A percentile compares a stretch with the other conserved stretches of the same genome.
Evolutionary conservation across 1,140 invertebrate species (phyloP).

Genomic region (Hydropsyche tenuis): DNA sequence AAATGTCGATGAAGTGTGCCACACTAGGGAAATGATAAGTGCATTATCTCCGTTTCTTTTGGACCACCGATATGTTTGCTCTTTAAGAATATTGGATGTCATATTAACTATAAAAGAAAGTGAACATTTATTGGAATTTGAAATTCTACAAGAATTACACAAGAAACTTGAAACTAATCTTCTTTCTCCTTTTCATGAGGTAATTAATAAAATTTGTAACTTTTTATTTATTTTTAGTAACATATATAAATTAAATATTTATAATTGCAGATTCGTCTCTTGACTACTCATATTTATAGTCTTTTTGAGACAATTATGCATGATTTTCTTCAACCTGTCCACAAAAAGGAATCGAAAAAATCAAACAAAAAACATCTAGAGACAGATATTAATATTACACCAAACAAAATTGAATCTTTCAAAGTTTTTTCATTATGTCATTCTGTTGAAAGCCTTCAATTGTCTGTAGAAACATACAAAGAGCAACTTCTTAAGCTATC

Average conservation of each 20-base stretch:
- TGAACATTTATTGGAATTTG: conserved; percentile 57
- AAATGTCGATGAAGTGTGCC: conserved; percentile 59
- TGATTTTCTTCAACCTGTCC: conserved; percentile 14
- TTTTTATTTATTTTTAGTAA: conserved; percentile 22
- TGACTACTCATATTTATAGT: conserved; percentile 75
- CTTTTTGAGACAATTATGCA: conserved; percentile 66
- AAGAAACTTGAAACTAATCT: conserved; percentile 64
- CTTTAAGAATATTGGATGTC: conserved; percentile 62
- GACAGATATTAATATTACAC: conserved; percentile 36
- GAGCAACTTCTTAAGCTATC: conserved; percentile 77
- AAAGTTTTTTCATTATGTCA: conserved; percentile 72
- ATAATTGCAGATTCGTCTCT: conserved; percentile 67
- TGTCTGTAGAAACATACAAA: conserved; percentile 77
- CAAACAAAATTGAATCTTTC: conserved; percentile 57
- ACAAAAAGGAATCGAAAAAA: conserved; percentile 42
- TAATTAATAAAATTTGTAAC: neutral
- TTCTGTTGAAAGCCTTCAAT: conserved; percentile 70
- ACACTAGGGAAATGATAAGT: conserved; percentile 54
- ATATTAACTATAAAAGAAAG: conserved; percentile 61
- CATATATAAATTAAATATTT: no score
- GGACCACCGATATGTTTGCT: conserved; percentile 57
- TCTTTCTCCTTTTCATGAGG: conserved; percentile 69
- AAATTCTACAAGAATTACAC: conserved; percentile 63
- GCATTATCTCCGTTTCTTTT: conserved; percentile 56
- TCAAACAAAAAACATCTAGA: conserved; percentile 13